These are phyloP conservation scores for Pachliopta kotzebuea DNA, from an alignment of 2,888 invertebrate species.

Conservation along the genomic window DNA sequence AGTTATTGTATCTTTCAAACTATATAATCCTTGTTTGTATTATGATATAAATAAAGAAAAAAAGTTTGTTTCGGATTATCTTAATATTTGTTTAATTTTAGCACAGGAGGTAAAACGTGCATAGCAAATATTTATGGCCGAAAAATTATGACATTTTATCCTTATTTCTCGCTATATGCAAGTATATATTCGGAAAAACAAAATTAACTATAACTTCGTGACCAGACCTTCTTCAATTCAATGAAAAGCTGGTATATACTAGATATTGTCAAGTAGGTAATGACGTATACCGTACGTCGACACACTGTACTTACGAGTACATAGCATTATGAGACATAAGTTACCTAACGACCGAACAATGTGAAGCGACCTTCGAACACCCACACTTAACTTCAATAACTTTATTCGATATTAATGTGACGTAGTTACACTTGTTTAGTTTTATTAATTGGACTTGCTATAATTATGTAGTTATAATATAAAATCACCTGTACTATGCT, in stretches of 20 bases:
- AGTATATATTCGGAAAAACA: slow-evolving; percentile 3
- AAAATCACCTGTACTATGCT: not conserved
- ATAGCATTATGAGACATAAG: slow-evolving; percentile 18
- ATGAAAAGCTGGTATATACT: slow-evolving; percentile 22
- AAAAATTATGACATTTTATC: not conserved
- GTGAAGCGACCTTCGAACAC: slow-evolving; percentile 23
- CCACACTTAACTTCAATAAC: slow-evolving; percentile 28
- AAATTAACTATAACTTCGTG: slow-evolving; percentile 18
- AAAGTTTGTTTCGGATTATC: too few relatives aligned
- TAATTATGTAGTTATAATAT: not conserved
- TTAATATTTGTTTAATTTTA: too few relatives aligned
- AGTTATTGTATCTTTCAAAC: too few relatives aligned
- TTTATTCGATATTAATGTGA: slow-evolving; percentile 13
- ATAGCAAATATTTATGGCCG: too few relatives aligned
- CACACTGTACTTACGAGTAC: slow-evolving; percentile 2
- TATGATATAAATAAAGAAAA: too few relatives aligned
- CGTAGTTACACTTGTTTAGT: slow-evolving; percentile 11
- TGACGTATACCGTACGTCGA: slow-evolving; percentile 21
- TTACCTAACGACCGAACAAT: slow-evolving; percentile 29
- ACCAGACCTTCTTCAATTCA: slow-evolving; percentile 19
- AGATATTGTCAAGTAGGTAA: slow-evolving; percentile 25
- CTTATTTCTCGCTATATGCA: not conserved
- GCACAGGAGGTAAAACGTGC: too few relatives aligned
- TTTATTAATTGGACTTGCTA: not conserved
- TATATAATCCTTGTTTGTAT: too few relatives aligned